Base-by-base conservation (phyloP, 2,113 vertebrate species). In the Pteronura brasiliensis region DNA sequence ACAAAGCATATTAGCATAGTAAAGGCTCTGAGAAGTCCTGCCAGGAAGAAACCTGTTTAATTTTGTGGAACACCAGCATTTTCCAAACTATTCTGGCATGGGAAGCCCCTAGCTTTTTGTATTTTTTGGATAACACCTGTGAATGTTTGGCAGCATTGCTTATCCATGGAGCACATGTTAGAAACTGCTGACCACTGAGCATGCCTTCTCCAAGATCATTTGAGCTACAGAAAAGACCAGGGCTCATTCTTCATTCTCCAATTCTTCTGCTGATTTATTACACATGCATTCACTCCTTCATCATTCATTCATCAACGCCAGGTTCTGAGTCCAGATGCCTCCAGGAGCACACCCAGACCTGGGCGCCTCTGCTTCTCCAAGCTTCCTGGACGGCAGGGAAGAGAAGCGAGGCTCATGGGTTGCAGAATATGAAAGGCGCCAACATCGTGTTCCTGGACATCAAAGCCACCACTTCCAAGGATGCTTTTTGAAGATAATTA, bases 401-500 rank as follows among this genome's bases (percentile, higher is more conserved):
- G 88, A 44, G 0, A 9, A 49, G 76, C 15, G 1, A 52, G 7
- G 49, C 71, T 20, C 1, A 0, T 0, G 23, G n/a, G 31, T 14
- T 23, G 27, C 0, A 0, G 84, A 36, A 15, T 47, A 44, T 23
- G 59, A 84, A 15, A 49, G 42, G 12, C 4, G 29, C 44, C 59
- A 1, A 15, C 6, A 1, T 2, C 7, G 1, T 3, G 23, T n/a
- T 44, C 57, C 7, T 3, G 17, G 25, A 34, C 39, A 17, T 18
- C 89, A 79, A 87, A 86, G 61, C 6, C 31, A 31, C 76, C 29
- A 49, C 86, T 92, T 92, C 90, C 85, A 87, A 65, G 90, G 80
- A 36, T 11, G 67, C 36, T 59, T 63, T 77, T 55, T 65, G 76
- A 76, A 94, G 90, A 92, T 79, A 91, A 77, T 87, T 9, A 90